These are phyloP conservation scores for Triplophysa rosa DNA, from an alignment of 2,113 vertebrate species.

Conservation along the genomic window DNA sequence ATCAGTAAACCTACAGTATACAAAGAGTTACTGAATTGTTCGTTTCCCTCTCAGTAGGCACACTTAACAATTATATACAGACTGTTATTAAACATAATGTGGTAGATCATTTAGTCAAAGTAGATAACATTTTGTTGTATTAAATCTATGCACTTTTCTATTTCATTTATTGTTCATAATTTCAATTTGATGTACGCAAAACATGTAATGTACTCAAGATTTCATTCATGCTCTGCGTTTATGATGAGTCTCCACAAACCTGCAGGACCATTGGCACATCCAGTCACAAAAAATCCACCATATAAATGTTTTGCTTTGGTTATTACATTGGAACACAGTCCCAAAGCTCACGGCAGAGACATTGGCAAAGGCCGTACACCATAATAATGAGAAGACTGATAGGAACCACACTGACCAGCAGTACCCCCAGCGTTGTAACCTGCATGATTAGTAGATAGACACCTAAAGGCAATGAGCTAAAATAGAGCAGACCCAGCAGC, in stretches of 20 bases:
- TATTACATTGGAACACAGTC: conserved; percentile 83
- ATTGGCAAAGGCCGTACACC: conserved; percentile 92
- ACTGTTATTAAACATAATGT: background rate
- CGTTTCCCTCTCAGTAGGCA: background rate
- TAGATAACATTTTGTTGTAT: background rate
- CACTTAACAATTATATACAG: conserved; percentile 4
- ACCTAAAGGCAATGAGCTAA: conserved; percentile 91
- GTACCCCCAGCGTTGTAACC: conserved; percentile 84
- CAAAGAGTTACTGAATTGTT: background rate
- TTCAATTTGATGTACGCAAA: background rate
- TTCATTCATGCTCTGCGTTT: background rate
- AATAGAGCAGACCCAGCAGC: conserved; percentile 89
- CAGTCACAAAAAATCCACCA: background rate
- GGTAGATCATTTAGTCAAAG: background rate
- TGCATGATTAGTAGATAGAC: conserved; percentile 94
- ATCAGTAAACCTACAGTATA: background rate
- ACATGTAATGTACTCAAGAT: background rate
- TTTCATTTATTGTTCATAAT: background rate
- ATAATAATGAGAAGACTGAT: conserved; percentile 89
- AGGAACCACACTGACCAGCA: conserved; percentile 94
- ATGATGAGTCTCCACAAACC: conserved; percentile 10
- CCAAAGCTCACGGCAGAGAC: conserved; percentile 89
- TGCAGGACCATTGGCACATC: background rate
- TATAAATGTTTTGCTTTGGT: conserved; percentile 13
- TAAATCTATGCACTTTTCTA: background rate